Conservation (phyloP, 2,113 vertebrate species). For the Sylvilagus bachmani region DNA sequence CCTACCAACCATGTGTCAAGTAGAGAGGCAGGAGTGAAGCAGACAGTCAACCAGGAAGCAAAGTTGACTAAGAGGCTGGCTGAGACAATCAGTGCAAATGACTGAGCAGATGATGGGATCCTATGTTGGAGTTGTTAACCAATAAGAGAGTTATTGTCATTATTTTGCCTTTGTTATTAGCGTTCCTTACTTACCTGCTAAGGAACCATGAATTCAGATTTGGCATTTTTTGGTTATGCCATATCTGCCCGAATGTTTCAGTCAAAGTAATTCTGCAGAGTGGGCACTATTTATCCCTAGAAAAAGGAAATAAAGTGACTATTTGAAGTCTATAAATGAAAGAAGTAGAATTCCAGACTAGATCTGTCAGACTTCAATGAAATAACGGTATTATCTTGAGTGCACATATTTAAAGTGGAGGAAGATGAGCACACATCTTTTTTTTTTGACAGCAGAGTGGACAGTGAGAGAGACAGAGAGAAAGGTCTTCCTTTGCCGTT, state of each 20-base stretch:
- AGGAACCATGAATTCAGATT: neutral
- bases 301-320: neutral
- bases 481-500: no score
- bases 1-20: neutral
- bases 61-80: neutral
- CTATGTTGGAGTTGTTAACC: neutral
- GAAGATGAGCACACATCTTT: neutral
- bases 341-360: neutral
- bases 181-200: neutral
- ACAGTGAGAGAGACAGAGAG: no score
- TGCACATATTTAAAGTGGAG: neutral
- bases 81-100: neutral
- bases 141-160: neutral
- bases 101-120: neutral
- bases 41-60: rapidly evolving
- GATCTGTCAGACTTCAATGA: neutral
- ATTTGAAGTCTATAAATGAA: neutral
- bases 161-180: neutral
- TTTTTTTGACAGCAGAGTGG: no score
- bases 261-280: neutral
- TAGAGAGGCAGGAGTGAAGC: neutral
- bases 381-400: neutral
- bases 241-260: rapidly evolving
- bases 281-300: rapidly evolving
- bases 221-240: neutral